Percentiles rank a stretch among this genome's conserved stretches.
Evolutionary conservation across 2,888 invertebrate species (phyloP).

Genomic region (Oligia fasciuncula): DNA sequence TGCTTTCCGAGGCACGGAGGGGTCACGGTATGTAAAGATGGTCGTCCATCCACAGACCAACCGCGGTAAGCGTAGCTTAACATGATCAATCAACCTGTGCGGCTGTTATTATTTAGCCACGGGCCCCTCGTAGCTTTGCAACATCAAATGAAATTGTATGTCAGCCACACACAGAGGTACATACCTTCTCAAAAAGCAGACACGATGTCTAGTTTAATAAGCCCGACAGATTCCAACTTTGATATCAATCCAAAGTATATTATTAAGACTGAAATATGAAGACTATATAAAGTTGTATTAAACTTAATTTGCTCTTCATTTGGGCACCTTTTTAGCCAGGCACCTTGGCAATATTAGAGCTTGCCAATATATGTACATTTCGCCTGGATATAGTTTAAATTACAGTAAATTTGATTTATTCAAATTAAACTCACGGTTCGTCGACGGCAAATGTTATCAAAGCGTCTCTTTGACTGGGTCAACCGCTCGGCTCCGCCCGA

Average conservation of each 20-base stretch:
- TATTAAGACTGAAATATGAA: slow-evolving; percentile 24
- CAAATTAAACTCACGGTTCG: slow-evolving; percentile 81
- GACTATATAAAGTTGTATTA: slow-evolving; percentile 33
- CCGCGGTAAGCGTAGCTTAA: too few relatives aligned
- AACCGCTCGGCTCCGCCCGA: slow-evolving; percentile 73
- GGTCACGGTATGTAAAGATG: too few relatives aligned
- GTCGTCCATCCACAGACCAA: too few relatives aligned
- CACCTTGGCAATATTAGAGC: slow-evolving; percentile 28
- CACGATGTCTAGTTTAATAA: slow-evolving; percentile 28
- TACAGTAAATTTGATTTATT: slow-evolving; percentile 83
- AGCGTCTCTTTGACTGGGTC: slow-evolving; percentile 80
- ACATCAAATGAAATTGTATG: slow-evolving; percentile 41
- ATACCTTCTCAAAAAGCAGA: slow-evolving; percentile 17
- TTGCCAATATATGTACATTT: slow-evolving; percentile 54
- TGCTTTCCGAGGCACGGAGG: too few relatives aligned
- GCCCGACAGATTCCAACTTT: slow-evolving; percentile 31
- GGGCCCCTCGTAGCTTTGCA: slow-evolving; percentile 7
- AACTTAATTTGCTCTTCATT: slow-evolving; percentile 36
- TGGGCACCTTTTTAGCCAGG: slow-evolving; percentile 22
- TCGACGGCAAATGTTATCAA: slow-evolving; percentile 81
- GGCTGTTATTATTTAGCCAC: too few relatives aligned
- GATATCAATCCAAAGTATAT: slow-evolving; percentile 36
- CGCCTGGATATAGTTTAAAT: slow-evolving; percentile 68
- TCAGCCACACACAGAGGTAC: neutral
- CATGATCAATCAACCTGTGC: too few relatives aligned